These are phyloP conservation scores for Cistogaster globosa DNA, from an alignment of 2,888 invertebrate species.

Conservation along the genomic window DNA sequence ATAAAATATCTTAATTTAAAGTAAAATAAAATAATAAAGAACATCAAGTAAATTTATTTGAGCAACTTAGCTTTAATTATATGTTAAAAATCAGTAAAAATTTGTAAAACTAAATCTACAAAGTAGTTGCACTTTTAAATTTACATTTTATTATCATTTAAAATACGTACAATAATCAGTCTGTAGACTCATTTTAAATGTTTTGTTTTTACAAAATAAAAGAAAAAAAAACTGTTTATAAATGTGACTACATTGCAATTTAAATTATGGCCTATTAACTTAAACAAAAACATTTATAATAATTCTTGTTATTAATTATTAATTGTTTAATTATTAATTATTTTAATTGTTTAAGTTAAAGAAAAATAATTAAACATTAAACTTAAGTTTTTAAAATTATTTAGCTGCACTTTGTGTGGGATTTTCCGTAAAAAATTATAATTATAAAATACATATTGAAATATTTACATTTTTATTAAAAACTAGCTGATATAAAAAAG, in stretches of 20 bases:
- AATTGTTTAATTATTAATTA: too few species aligned
- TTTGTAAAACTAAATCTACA: slow-evolving; percentile 52
- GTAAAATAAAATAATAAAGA: slow-evolving; percentile 19
- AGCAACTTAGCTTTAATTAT: slow-evolving; percentile 63
- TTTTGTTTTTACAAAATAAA: slow-evolving; percentile 32
- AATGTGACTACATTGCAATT: slow-evolving; percentile 62
- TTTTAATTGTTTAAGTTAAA: slow-evolving; percentile 13
- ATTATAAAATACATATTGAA: slow-evolving; percentile 50
- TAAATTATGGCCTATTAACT: slow-evolving; percentile 57
- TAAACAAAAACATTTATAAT: slow-evolving; percentile 22
- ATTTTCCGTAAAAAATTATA: slow-evolving; percentile 59
- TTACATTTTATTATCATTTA: slow-evolving; percentile 41
- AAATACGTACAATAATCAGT: slow-evolving; percentile 69
- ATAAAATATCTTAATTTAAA: slow-evolving; percentile 39
- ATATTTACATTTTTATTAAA: slow-evolving; percentile 58
- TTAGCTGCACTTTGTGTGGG: slow-evolving; percentile 64
- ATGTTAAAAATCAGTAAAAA: slow-evolving; percentile 27
- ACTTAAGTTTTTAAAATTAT: slow-evolving; percentile 33
- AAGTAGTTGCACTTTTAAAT: slow-evolving; percentile 65
- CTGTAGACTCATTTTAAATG: slow-evolving; percentile 68
- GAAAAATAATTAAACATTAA: slow-evolving; percentile 42
- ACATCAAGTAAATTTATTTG: slow-evolving; percentile 56
- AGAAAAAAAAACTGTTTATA: slow-evolving; percentile 20
- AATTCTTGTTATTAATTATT: too few species aligned
- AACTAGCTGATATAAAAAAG: slow-evolving; percentile 27